Conservation (phyloP, 2,888 invertebrate genomes). For the Archaeoteleia sp. region DNA sequence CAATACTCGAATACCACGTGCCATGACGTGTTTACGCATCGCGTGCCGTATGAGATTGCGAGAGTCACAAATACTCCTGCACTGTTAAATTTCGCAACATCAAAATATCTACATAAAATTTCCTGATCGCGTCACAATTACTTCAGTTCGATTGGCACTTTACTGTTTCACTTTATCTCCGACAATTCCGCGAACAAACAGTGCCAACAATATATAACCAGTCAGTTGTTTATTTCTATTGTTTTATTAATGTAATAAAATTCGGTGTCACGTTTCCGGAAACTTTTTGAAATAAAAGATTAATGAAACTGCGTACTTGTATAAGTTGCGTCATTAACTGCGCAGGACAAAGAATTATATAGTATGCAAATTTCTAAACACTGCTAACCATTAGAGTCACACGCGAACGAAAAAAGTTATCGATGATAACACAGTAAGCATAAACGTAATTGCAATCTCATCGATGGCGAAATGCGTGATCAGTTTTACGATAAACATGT, state of each 20-base stretch:
- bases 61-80: constrained; percentile 34
- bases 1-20: constrained; percentile 11
- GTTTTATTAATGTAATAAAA: too few relatives aligned
- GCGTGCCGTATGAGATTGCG: constrained; percentile 19
- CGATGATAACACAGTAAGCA: constrained; percentile 38
- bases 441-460: constrained; percentile 41
- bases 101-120: constrained; percentile 6
- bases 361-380: constrained; percentile 53
- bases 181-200: too few relatives aligned
- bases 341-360: constrained; percentile 52
- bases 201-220: too few relatives aligned
- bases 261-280: not conserved
- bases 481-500: not conserved
- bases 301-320: constrained; percentile 40
- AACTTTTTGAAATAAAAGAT: constrained; percentile 33
- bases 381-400: constrained; percentile 39
- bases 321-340: constrained; percentile 55
- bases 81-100: constrained; percentile 21
- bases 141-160: too few relatives aligned
- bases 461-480: constrained; percentile 2
- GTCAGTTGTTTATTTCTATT: too few relatives aligned
- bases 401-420: constrained; percentile 44
- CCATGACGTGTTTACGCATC: constrained; percentile 2
- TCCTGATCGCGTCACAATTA: constrained; percentile 6
- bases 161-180: not conserved